Evolutionary conservation across 2,888 invertebrate species (phyloP), one percentile per base, ranked within the genome.

Genomic region (Agonopterix heracliana): DNA sequence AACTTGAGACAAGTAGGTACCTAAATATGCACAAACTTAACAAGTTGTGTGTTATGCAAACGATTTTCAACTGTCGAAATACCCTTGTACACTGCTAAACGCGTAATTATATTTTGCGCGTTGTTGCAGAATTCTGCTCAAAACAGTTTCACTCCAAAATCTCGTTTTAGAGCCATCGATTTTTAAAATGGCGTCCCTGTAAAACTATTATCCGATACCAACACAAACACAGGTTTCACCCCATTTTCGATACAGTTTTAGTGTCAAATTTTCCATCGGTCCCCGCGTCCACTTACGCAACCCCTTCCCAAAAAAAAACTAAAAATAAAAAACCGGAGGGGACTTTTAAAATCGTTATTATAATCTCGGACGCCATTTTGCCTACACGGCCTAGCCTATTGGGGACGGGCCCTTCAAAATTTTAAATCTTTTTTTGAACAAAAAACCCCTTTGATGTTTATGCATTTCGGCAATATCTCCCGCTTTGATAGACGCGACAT

Each of bases 291-390:
- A 86, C 86, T 86, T 78, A 71, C 66, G 49, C 78, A 44, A 80
- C 83, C 86, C 86, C 81, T 80, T 79, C 71, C 69, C 69, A 74
- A 78, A 74, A 74, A 26, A 26, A 74, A 75, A 77, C 67, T 69
- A 73, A 80, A 83, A 81, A 76, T 72, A 75, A 79, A 78, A 78
- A 63, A 50, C 57, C 57, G 63, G 67, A 80, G 85, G 86, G 82
- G 82, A 78, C 80, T 79, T 77, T 83, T 81, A 86, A 86, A 87
- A 88, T 86, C 86, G 86, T 88, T 88, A 88, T 86, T 86, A 88
- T 87, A 87, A 88, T 86, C 86, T 87, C 81, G 87, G 84, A 81
- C 82, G 86, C 85, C 83, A 85, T 86, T 82, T 81, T 81, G 45
- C 40, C 44, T 48, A 68, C 62, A 26, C 26, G 26, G 63, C 56